Evolutionary conservation across 1,140 invertebrate species (phyloP).

Genomic region (Aphelinus certus): DNA sequence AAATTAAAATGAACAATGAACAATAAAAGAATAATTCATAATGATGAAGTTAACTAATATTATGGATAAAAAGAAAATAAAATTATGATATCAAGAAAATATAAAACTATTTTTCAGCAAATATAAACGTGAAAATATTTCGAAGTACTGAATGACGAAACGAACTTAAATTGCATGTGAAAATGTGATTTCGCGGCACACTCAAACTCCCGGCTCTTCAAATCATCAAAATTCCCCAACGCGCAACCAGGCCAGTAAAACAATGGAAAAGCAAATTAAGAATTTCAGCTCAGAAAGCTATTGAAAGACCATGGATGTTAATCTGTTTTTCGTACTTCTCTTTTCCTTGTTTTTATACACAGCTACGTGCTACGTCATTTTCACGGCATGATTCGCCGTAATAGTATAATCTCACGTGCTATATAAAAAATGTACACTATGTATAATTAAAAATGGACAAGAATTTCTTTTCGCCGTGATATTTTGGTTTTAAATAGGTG

Average conservation of each 20-base stretch:
- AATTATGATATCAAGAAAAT: conserved; percentile 8
- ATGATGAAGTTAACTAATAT: conserved; percentile 9
- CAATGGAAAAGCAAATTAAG: conserved; percentile 34
- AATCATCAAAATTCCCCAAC: conserved; percentile 34
- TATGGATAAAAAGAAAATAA: too few relatives aligned
- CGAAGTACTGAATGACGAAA: conserved; percentile 31
- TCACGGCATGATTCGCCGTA: conserved; percentile 43
- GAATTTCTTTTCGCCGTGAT: conserved; percentile 49
- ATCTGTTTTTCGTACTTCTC: conserved; percentile 36
- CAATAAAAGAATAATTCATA: conserved; percentile 3
- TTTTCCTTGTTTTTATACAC: conserved; percentile 49
- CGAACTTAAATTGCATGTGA: conserved; percentile 3
- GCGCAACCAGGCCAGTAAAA: conserved; percentile 42
- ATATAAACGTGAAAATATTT: too few relatives aligned
- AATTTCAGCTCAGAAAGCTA: conserved; percentile 28
- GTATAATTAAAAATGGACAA: conserved; percentile 65
- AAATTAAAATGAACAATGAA: conserved; percentile 19
- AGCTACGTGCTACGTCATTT: conserved; percentile 40
- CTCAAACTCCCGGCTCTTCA: conserved; percentile 35
- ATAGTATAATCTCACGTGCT: conserved; percentile 57
- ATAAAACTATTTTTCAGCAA: too few relatives aligned
- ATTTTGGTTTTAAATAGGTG: conserved; percentile 50
- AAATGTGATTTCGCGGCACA: conserved; percentile 29
- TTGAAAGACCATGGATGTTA: conserved; percentile 35
- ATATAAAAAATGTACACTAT: conserved; percentile 68